Percentiles rank a stretch among this genome's conserved stretches.
Evolutionary conservation across 2,888 invertebrate species (phyloP).

Genomic region (Agrotis exclamationis): DNA sequence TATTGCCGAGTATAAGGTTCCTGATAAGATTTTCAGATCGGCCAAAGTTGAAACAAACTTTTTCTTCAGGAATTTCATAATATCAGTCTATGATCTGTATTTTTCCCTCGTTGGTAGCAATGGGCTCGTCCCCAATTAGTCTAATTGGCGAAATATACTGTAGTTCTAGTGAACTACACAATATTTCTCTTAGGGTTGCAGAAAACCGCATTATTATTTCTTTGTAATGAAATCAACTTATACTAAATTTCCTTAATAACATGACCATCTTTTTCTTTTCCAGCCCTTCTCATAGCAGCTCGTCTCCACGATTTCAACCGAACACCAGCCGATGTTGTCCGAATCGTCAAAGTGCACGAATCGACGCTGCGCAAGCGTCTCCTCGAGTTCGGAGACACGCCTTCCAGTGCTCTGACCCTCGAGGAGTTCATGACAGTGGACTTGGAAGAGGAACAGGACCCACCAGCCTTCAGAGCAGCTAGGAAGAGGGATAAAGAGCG

Average conservation of each 20-base stretch:
- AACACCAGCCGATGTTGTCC: slow-evolving; percentile 96
- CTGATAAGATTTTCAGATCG: too few relatives aligned
- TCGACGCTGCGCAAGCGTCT: slow-evolving; percentile 97
- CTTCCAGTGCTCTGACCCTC: slow-evolving; percentile 97
- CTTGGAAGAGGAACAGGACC: slow-evolving; percentile 98
- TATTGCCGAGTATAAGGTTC: too few relatives aligned
- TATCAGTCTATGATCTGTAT: too few relatives aligned
- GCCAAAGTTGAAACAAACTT: too few relatives aligned
- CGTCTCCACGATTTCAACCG: slow-evolving; percentile 98
- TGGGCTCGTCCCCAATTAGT: too few relatives aligned
- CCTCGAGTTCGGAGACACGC: slow-evolving; percentile 98
- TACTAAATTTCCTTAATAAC: background rate
- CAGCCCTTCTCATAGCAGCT: slow-evolving; percentile 98
- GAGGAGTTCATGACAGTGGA: slow-evolving; percentile 99
- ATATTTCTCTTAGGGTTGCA: too few relatives aligned
- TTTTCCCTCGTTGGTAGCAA: too few relatives aligned
- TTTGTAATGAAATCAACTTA: too few relatives aligned
- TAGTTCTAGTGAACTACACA: too few relatives aligned
- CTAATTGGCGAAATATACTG: too few relatives aligned
- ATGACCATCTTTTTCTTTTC: background rate
- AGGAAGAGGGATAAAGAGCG: slow-evolving; percentile 97
- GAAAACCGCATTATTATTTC: too few relatives aligned
- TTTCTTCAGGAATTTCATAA: too few relatives aligned
- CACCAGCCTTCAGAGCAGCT: slow-evolving; percentile 98
- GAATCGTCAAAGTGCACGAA: slow-evolving; percentile 98